These are phyloP conservation scores for Tetramorium alpestre DNA, from an alignment of 1,140 invertebrate genomes.

Conservation along the genomic window DNA sequence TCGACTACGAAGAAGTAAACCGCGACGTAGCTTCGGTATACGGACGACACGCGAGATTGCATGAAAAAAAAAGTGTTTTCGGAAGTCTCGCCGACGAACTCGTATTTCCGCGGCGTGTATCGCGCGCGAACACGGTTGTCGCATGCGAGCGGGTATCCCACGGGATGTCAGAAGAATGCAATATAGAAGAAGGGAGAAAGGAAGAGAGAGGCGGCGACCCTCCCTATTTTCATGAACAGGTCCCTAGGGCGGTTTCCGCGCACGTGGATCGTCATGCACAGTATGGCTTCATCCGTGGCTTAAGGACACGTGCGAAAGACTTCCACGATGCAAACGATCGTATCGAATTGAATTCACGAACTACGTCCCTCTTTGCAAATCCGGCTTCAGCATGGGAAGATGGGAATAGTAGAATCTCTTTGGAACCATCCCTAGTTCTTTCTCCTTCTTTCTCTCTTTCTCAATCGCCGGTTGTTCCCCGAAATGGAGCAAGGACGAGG, in stretches of 20 bases:
- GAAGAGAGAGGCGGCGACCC: background rate
- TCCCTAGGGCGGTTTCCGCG: slow-evolving; percentile 45
- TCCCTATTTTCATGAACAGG: slow-evolving; percentile 63
- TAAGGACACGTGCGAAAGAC: background rate
- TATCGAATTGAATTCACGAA: slow-evolving; percentile 75
- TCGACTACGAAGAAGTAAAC: slow-evolving; percentile 5
- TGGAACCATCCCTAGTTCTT: background rate
- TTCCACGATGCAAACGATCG: slow-evolving; percentile 74
- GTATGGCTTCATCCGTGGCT: slow-evolving; percentile 21
- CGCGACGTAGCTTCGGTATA: background rate
- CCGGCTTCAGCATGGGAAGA: background rate
- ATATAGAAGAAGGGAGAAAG: background rate
- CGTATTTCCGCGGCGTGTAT: slow-evolving; percentile 36
- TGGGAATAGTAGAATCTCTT: background rate
- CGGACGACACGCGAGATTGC: slow-evolving; percentile 36
- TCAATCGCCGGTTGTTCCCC: background rate
- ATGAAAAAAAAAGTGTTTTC: slow-evolving; percentile 28
- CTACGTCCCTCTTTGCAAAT: background rate
- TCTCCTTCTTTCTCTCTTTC: background rate
- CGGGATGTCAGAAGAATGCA: background rate
- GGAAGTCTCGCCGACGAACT: slow-evolving; percentile 33
- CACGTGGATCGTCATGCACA: slow-evolving; percentile 44
- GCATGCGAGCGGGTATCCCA: slow-evolving; percentile 32
- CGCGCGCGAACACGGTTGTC: background rate
- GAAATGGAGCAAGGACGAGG: background rate